Percentiles rank a stretch among this genome's conserved stretches.
These are phyloP conservation scores for Passerina amoena DNA, from an alignment of 2,113 vertebrate species.

Conservation along the genomic window DNA sequence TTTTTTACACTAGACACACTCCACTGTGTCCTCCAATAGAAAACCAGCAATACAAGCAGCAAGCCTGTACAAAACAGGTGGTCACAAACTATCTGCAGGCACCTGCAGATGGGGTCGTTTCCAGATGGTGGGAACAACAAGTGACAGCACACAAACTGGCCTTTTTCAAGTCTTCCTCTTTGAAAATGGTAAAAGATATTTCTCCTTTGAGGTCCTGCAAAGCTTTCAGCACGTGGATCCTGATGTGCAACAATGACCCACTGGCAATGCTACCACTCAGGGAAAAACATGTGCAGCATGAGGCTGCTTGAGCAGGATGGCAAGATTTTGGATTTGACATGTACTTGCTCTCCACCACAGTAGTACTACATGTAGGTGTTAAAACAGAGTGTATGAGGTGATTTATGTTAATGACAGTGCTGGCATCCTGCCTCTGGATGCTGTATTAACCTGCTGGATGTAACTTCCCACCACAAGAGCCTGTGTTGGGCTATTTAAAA, in stretches of 20 bases:
- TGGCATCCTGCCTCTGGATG: not conserved
- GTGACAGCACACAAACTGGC: not conserved
- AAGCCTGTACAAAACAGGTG: not conserved
- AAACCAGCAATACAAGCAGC: not conserved
- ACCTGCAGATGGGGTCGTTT: not conserved
- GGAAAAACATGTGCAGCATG: not conserved
- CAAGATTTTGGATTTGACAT: not conserved
- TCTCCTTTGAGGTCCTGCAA: not conserved
- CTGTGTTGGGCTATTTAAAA: not conserved
- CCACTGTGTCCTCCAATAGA: not conserved
- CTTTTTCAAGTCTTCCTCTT: not conserved
- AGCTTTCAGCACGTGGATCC: not conserved
- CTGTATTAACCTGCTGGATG: not conserved
- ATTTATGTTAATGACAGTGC: not conserved
- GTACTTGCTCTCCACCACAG: accelerated
- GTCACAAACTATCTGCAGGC: not conserved
- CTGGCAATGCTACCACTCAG: not conserved
- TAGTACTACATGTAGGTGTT: not conserved
- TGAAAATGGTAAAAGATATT: not conserved
- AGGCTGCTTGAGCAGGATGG: not conserved
- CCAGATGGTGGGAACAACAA: not conserved
- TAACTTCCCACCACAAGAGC: not conserved
- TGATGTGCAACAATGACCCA: accelerated
- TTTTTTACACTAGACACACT: not conserved
- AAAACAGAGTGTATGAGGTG: not conserved